A percentile compares a stretch with the other conserved stretches of the same genome.
Conservation (phyloP, 2,113 vertebrate species). For the Corythornis vintsioides region DNA sequence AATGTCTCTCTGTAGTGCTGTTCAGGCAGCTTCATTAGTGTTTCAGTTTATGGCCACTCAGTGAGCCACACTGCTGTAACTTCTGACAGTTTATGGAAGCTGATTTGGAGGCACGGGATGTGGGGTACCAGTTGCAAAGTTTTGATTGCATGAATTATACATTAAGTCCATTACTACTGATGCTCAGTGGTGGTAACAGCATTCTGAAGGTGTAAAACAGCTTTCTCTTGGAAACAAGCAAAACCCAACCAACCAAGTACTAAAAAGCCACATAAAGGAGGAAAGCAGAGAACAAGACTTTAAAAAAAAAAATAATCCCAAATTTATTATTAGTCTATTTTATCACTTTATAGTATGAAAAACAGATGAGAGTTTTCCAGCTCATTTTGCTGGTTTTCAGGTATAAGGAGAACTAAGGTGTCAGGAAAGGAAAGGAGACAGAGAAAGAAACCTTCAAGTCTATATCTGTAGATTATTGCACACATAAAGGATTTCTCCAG, state of each 20-base stretch:
- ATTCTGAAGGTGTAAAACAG: constrained; percentile 32
- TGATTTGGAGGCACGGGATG: constrained; percentile 66
- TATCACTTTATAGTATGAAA: not conserved
- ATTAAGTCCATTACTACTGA: constrained; percentile 62
- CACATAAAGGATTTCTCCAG: not conserved
- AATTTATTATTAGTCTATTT: not conserved
- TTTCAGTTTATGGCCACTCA: constrained; percentile 56
- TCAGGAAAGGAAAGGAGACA: not conserved
- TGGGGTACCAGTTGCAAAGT: constrained; percentile 65
- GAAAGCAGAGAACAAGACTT: not conserved
- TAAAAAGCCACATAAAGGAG: not conserved
- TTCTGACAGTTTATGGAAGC: constrained; percentile 61
- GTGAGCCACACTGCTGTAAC: constrained; percentile 54
- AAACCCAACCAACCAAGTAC: not conserved
- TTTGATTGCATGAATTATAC: constrained; percentile 80
- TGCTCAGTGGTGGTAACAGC: constrained; percentile 14
- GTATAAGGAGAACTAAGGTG: not conserved
- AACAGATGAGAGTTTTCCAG: not conserved
- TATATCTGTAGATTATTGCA: not conserved
- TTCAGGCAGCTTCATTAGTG: constrained; percentile 70
- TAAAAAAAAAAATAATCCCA: not conserved
- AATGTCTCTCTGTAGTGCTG: constrained; percentile 68
- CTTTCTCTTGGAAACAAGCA: not conserved
- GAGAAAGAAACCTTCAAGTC: not conserved
- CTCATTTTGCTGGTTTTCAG: not conserved